phyloP scores from a whole-genome alignment of 23 tunicate species.

The Halocynthia roretzi region DNA sequence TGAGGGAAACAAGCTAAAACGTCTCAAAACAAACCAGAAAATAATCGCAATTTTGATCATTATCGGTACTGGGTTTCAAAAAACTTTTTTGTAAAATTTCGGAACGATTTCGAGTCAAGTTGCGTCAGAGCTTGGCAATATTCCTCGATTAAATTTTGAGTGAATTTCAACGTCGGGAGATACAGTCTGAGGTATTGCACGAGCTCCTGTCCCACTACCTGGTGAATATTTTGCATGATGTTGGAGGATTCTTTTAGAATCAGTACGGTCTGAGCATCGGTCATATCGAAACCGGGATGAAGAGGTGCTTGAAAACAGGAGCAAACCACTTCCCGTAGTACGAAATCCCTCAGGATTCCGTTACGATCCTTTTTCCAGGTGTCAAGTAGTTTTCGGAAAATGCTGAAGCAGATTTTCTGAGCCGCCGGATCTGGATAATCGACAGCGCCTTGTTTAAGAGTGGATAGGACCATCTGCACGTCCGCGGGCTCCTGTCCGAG shows the following conservation, averaged over 20 bases:
- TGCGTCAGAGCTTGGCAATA: conserved; percentile 40
- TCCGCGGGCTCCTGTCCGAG: conserved; percentile 48
- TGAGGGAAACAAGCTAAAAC: too few relatives aligned
- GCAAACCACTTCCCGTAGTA: conserved; percentile 39
- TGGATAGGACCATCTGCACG: conserved; percentile 64
- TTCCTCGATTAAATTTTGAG: conserved; percentile 12
- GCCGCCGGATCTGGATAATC: conserved; percentile 55
- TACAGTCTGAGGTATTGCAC: conserved; percentile 5
- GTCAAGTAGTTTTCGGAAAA: conserved; percentile 45
- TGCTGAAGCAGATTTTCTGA: conserved; percentile 64
- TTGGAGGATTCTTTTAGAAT: conserved; percentile 65
- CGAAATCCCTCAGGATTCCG: conserved; percentile 11
- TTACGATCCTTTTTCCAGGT: conserved; percentile 28
- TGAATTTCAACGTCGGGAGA: conserved; percentile 22
- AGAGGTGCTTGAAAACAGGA: conserved; percentile 87
- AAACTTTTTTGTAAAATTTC: conserved; percentile 24
- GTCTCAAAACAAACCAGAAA: too few relatives aligned
- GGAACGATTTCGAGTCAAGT: conserved; percentile 14
- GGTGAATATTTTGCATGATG: conserved; percentile 57
- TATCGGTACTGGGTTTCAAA: background rate
- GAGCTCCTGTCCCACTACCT: conserved; percentile 10
- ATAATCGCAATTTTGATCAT: too few relatives aligned
- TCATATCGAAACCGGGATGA: conserved; percentile 57
- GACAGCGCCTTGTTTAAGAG: conserved; percentile 75
- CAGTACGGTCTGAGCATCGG: conserved; percentile 90